phyloP scores from a whole-genome alignment of 2,888 invertebrate genomes.

The Tachina fera region DNA sequence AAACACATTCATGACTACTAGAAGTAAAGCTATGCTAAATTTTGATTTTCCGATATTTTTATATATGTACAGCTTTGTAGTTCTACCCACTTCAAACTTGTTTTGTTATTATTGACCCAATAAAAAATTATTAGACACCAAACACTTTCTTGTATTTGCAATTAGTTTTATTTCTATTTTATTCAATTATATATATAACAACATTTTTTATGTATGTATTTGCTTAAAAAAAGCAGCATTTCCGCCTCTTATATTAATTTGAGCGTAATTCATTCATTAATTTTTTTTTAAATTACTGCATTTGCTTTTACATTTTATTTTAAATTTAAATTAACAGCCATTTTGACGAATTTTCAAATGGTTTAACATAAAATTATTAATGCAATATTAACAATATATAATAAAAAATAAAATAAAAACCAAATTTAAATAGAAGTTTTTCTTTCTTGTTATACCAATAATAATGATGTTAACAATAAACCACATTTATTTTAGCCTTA shows the following conservation, averaged over 20 bases:
- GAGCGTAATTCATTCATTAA: conserved; percentile 71
- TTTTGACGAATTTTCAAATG: conserved; percentile 82
- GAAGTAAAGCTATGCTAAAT: too few relatives aligned
- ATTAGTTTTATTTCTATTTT: conserved; percentile 67
- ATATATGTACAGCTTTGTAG: too few relatives aligned
- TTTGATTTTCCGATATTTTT: too few relatives aligned
- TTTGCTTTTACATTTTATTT: conserved; percentile 85
- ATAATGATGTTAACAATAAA: conserved; percentile 54
- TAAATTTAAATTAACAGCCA: conserved; percentile 83
- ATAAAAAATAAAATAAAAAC: conserved; percentile 67
- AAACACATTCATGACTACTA: too few relatives aligned
- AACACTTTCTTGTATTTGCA: conserved; percentile 1
- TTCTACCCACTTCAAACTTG: too few relatives aligned
- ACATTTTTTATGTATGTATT: conserved; percentile 72
- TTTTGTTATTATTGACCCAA: too few relatives aligned
- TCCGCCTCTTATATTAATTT: conserved; percentile 68
- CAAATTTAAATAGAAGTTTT: conserved; percentile 46
- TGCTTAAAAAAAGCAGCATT: conserved; percentile 55
- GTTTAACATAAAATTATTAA: conserved; percentile 73
- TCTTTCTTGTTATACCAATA: conserved; percentile 16
- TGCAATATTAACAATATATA: conserved; percentile 55
- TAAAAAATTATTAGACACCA: too few relatives aligned
- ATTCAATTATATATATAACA: conserved; percentile 75
- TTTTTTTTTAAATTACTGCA: conserved; percentile 52
- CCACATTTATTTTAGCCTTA: conserved; percentile 64